Conservation (phyloP, 1,140 invertebrate genomes). For the Caerostris extrusa region DNA sequence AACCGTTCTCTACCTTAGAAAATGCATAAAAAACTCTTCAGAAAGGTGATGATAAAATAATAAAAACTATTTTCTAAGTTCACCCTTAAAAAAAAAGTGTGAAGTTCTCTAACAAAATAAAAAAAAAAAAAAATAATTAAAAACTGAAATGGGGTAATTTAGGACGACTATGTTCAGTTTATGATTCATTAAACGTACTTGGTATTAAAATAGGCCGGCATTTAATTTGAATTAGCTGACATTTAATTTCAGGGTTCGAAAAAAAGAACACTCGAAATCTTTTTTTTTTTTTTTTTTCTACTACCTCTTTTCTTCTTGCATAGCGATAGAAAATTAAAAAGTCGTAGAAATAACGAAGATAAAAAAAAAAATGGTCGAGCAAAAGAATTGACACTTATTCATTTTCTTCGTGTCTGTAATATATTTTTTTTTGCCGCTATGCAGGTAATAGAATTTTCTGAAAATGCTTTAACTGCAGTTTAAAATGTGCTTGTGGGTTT, state of each 20-base stretch:
- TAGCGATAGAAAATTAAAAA: conserved; percentile 70
- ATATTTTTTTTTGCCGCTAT: conserved; percentile 28
- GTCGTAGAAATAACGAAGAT: conserved; percentile 51
- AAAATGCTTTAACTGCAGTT: conserved; percentile 66
- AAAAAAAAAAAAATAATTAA: not conserved
- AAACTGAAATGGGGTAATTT: conserved; percentile 72
- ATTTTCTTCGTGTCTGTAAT: conserved; percentile 36
- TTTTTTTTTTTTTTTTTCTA: conserved; percentile 44
- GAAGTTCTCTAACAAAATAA: conserved; percentile 25
- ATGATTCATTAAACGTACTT: conserved; percentile 67
- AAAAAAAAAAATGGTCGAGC: not conserved
- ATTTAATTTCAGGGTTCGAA: conserved; percentile 67
- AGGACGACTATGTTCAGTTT: conserved; percentile 63
- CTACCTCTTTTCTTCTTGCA: not conserved
- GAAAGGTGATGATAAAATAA: conserved; percentile 60
- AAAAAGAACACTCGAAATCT: not conserved
- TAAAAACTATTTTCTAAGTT: conserved; percentile 64
- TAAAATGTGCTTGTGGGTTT: conserved; percentile 32
- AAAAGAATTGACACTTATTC: conserved; percentile 73
- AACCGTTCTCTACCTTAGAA: not conserved
- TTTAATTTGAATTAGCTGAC: conserved; percentile 76
- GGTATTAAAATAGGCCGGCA: conserved; percentile 72
- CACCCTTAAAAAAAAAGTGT: conserved; percentile 18
- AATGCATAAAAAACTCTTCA: conserved; percentile 39
- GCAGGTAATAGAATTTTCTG: conserved; percentile 66